These are phyloP conservation scores for Ia io DNA, from an alignment of 2,113 vertebrate genomes.

Conservation along the genomic window DNA sequence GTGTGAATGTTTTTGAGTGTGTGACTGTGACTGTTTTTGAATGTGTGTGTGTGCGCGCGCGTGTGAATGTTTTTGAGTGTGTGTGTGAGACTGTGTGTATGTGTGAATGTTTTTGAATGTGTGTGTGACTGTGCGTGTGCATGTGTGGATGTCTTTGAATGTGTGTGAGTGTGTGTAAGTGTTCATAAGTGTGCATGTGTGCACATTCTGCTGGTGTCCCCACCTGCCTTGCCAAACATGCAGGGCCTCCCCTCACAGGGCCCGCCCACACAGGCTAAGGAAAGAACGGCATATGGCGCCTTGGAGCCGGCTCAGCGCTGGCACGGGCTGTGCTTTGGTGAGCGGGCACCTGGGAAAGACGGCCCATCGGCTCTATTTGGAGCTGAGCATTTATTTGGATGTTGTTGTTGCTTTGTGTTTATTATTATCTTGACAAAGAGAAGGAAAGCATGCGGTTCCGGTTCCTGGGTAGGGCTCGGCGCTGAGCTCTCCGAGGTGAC, in stretches of 20 bases:
- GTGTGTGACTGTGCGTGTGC: no score
- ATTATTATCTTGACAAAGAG: conserved; percentile 53
- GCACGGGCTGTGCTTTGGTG: background rate
- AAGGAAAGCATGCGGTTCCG: background rate
- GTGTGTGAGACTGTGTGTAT: no score
- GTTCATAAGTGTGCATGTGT: background rate
- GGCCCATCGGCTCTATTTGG: background rate
- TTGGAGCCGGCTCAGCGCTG: conserved; percentile 36
- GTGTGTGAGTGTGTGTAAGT: background rate
- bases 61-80: no score
- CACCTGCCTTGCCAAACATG: conserved; percentile 58
- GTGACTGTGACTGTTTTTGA: background rate
- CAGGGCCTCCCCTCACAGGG: conserved; percentile 70
- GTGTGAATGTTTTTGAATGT: no score
- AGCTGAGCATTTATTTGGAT: conserved; percentile 30
- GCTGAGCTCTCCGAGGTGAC: conserved; percentile 46
- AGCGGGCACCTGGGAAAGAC: conserved; percentile 66
- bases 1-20: background rate
- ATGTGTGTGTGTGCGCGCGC: background rate
- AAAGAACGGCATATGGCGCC: conserved; percentile 63
- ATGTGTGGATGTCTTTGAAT: background rate
- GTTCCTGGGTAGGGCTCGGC: conserved; percentile 26
- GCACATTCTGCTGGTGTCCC: conserved; percentile 67
- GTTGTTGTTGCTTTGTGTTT: conserved; percentile 17
- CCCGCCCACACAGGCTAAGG: conserved; percentile 60